Evolutionary conservation across 2,113 vertebrate genomes (phyloP).

Genomic region (Smithornis capensis): DNA sequence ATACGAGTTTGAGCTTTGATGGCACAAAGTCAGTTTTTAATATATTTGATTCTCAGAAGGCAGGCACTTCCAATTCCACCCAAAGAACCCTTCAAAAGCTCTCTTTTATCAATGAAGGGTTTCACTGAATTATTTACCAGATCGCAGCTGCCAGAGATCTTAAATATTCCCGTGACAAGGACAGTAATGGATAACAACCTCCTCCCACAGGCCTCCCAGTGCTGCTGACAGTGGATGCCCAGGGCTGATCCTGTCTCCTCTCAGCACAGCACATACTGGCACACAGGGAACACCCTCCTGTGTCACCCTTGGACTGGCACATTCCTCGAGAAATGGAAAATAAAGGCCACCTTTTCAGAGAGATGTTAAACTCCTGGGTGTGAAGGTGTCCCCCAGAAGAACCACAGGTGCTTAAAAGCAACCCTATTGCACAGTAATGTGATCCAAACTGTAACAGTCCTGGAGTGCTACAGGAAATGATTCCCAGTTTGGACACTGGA

Average conservation of each 20-base stretch:
- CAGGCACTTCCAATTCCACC: not conserved
- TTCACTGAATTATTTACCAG: constrained; percentile 52
- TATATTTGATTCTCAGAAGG: not conserved
- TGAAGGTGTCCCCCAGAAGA: not conserved
- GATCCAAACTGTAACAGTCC: not conserved
- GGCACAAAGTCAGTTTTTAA: not conserved
- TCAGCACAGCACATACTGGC: not conserved
- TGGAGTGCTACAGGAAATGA: not conserved
- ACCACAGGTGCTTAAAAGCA: not conserved
- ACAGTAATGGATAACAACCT: not conserved
- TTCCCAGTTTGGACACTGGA: not conserved
- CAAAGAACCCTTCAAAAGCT: constrained; percentile 35
- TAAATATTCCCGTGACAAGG: not conserved
- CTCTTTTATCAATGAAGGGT: not conserved
- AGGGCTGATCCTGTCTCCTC: not conserved
- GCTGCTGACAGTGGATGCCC: not conserved
- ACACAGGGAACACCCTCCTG: not conserved
- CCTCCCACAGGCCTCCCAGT: not conserved
- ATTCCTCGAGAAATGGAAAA: not conserved
- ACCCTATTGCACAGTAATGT: not conserved
- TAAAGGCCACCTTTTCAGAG: not conserved
- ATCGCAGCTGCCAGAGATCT: constrained; percentile 20
- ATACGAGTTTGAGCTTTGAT: not conserved
- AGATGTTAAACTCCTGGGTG: rapidly evolving
- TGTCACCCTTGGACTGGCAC: not conserved